A percentile compares a stretch with the other conserved stretches of the same genome.
Conservation (phyloP, 2,113 vertebrate genomes). For the Cyphotilapia sp. region DNA sequence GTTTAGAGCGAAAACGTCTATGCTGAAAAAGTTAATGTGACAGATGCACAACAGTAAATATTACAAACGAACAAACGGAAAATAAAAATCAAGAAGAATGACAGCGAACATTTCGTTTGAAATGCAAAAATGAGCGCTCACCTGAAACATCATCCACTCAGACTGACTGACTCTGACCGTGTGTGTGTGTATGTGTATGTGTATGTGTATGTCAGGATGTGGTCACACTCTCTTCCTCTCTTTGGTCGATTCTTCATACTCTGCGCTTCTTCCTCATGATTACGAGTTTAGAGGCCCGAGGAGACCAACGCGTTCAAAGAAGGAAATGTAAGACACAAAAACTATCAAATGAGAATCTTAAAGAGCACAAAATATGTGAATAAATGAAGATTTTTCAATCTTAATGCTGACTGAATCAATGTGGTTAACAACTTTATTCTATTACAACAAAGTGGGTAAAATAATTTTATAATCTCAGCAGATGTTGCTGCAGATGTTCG, state of each 20-base stretch:
- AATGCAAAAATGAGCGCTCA: background rate
- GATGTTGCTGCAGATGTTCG: background rate
- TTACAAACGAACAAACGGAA: background rate
- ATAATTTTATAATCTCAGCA: background rate
- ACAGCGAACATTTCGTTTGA: background rate
- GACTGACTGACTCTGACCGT: background rate
- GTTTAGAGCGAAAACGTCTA: background rate
- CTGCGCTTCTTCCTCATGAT: conserved; percentile 8
- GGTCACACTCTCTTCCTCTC: conserved; percentile 52
- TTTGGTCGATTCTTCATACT: background rate
- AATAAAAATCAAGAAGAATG: background rate
- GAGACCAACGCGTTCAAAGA: background rate
- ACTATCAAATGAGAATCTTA: background rate
- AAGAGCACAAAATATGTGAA: background rate
- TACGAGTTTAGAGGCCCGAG: background rate
- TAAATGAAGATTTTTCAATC: background rate
- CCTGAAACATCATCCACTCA: conserved; percentile 25
- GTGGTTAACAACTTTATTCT: background rate
- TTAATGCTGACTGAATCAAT: background rate
- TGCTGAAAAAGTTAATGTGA: background rate
- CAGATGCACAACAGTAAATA: background rate
- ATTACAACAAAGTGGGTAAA: background rate
- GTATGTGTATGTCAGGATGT: conserved; percentile 35
- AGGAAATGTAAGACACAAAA: background rate
- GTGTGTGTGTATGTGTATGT: background rate